Conservation (phyloP, 2,113 vertebrate genomes). For the Cololabis saira region DNA sequence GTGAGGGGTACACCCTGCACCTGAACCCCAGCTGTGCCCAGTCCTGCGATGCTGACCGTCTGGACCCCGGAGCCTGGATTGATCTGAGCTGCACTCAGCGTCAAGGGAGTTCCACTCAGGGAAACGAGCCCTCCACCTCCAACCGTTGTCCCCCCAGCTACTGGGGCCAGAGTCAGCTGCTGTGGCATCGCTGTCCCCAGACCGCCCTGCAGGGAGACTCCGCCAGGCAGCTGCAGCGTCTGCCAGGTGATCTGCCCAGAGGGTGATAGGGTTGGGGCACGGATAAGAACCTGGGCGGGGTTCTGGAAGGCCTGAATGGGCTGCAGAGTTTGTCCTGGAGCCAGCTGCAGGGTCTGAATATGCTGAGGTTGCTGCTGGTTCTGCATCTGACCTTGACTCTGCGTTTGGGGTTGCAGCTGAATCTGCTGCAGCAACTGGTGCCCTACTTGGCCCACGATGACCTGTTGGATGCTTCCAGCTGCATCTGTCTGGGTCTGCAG, state of each 20-base stretch:
- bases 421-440: conserved; percentile 95
- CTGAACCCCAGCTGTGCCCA: conserved; percentile 93
- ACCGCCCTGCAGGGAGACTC: conserved; percentile 87
- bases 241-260: conserved; percentile 99
- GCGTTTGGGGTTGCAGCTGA: conserved; percentile 92
- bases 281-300: conserved; percentile 96
- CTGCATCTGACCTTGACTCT: conserved; percentile 81
- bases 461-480: conserved; percentile 90
- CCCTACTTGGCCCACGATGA: conserved; percentile 94
- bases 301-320: conserved; percentile 90
- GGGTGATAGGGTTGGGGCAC: conserved; percentile 94
- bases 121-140: conserved; percentile 90
- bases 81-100: conserved; percentile 94
- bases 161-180: conserved; percentile 92
- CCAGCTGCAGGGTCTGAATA: conserved; percentile 94
- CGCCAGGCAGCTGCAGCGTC: conserved; percentile 90
- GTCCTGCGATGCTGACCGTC: conserved; percentile 95
- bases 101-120: conserved; percentile 93
- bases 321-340: conserved; percentile 83
- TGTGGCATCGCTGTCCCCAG: conserved; percentile 91
- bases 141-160: conserved; percentile 88
- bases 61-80: conserved; percentile 95
- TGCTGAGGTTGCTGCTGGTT: conserved; percentile 85
- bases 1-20: conserved; percentile 97
- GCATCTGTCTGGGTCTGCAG: conserved; percentile 88